phyloP scores from a whole-genome alignment of 2,113 vertebrate genomes.

The Gobius niger region DNA sequence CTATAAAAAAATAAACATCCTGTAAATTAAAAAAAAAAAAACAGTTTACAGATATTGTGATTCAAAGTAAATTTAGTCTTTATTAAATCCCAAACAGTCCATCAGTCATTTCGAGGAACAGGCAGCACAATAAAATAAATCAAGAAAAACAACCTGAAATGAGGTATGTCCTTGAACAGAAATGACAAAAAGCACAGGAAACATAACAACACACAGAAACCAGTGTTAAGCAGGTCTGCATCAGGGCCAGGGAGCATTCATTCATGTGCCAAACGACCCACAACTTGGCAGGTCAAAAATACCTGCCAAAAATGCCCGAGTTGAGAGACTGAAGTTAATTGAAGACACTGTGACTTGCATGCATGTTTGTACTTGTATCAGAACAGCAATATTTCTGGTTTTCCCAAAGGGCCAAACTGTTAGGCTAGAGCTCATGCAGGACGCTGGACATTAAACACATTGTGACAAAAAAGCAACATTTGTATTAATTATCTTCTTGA shows the following conservation, averaged over 20 bases:
- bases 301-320: no score
- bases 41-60: no score
- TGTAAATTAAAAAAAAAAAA: no score
- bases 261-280: not conserved
- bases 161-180: slow-evolving; percentile 1
- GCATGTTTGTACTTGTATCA: slow-evolving; percentile 32
- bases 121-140: slow-evolving; percentile 50
- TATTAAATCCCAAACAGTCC: slow-evolving; percentile 64
- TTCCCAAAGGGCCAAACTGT: slow-evolving; percentile 19
- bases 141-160: slow-evolving; percentile 14
- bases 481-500: not conserved
- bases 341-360: slow-evolving; percentile 10
- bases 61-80: slow-evolving; percentile 56
- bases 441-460: slow-evolving; percentile 27
- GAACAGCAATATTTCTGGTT: slow-evolving; percentile 11
- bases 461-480: not conserved
- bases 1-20: no score
- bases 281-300: not conserved
- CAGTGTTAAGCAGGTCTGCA: not conserved
- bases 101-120: slow-evolving; percentile 48
- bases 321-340: not conserved
- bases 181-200: slow-evolving; percentile 19
- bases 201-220: slow-evolving; percentile 1
- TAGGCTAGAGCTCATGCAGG: slow-evolving; percentile 45
- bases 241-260: not conserved